Evolutionary conservation across 2,888 invertebrate genomes (phyloP).

Genomic region (Pristionchus entomophagus): DNA sequence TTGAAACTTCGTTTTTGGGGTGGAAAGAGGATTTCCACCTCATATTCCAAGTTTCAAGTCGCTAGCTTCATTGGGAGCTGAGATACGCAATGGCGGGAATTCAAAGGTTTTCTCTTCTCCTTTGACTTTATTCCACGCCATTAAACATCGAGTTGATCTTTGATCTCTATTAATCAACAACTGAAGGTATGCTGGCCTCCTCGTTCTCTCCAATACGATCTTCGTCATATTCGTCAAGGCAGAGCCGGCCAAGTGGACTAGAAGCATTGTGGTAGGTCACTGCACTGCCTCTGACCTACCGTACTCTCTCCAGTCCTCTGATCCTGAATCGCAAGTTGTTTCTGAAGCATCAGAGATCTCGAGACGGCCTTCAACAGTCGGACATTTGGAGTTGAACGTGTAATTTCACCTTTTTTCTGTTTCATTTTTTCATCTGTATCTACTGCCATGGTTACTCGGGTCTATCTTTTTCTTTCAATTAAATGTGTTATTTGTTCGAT

Average conservation of each 20-base stretch:
- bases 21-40: no score
- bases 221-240: conserved; percentile 25
- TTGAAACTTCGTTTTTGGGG: no score
- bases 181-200: background rate
- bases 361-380: background rate
- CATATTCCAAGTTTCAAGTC: no score
- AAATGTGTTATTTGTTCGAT: no score
- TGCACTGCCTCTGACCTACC: background rate
- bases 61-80: no score
- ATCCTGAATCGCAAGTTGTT: background rate
- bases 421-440: background rate
- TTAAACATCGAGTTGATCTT: no score
- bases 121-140: no score
- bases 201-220: background rate
- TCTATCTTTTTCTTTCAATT: no score
- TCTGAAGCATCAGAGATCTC: background rate
- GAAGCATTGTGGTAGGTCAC: background rate
- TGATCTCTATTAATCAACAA: no score
- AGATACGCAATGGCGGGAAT: no score
- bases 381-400: background rate
- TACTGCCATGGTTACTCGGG: background rate
- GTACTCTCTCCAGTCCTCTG: background rate
- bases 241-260: conserved; percentile 20
- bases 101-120: no score
- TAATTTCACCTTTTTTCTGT: background rate